Conservation (phyloP, 2,888 invertebrate genomes). For the Bombyx huttoni region DNA sequence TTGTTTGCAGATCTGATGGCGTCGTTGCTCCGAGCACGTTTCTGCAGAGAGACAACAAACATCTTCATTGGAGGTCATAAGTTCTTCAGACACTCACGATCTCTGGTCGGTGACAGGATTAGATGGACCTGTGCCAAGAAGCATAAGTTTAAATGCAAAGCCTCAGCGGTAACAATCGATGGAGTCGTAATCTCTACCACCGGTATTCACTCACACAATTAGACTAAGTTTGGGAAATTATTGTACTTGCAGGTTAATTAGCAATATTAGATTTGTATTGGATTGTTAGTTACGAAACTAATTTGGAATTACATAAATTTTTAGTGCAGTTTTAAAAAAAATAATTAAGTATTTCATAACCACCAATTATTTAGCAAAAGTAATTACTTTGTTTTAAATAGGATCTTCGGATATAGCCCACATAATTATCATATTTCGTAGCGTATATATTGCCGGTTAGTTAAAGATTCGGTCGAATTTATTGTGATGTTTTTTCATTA, state of each 20-base stretch:
- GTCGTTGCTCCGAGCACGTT: constrained; percentile 38
- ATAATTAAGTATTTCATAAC: too few relatives aligned
- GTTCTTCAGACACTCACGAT: constrained; percentile 54
- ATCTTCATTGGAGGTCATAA: constrained; percentile 53
- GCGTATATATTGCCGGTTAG: too few relatives aligned
- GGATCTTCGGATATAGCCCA: too few relatives aligned
- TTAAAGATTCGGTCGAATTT: too few relatives aligned
- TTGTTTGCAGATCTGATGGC: constrained; percentile 35
- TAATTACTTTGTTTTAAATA: too few relatives aligned
- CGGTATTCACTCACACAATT: constrained; percentile 40
- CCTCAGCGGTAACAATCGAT: constrained; percentile 50
- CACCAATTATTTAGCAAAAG: too few relatives aligned
- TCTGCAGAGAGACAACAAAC: constrained; percentile 39
- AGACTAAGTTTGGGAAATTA: not conserved
- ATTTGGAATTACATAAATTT: not conserved
- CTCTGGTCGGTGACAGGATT: constrained; percentile 49
- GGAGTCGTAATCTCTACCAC: constrained; percentile 47
- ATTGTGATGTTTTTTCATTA: too few relatives aligned
- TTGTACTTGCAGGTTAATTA: too few relatives aligned
- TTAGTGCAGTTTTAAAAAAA: not conserved
- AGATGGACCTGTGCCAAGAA: constrained; percentile 61
- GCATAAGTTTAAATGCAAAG: constrained; percentile 55
- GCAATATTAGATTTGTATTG: not conserved
- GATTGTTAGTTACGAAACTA: not conserved
- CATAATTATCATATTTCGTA: too few relatives aligned